Base-by-base conservation (phyloP, 1,140 invertebrate species). In the Sminthurinus signatus region DNA sequence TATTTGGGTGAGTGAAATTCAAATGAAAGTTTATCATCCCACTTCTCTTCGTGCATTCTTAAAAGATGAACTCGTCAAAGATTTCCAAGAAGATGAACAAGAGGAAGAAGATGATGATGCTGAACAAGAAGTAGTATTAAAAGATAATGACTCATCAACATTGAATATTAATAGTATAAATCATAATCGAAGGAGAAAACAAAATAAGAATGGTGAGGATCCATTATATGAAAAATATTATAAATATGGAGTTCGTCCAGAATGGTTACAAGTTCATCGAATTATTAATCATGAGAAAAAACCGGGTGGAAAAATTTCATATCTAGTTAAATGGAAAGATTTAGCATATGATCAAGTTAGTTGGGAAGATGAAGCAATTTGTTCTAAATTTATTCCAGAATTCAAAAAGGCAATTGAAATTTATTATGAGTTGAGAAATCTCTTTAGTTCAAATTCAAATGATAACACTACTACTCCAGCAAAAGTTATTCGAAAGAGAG, bases 281-380 rank as follows among this genome's bases (percentile, higher is more conserved):
- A 88, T 97, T n/a, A 89, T 96, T 50, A 97, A 96, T 78, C 93
- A 96, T 75, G 82, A 89, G 42, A 85, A 85, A 1, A 81, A 86
- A 10, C 80, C 88, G 51, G 91, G 96, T 77, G 91, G 92, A 21
- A 83, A 85, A 59, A 88, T 83, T 0, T 84, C 89, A 71, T 99
- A 96, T 80, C 81, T 99, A 56, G 91, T 98, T 0, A 99, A 99
- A 78, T 99, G 97, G 97, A 80, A 93, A 39, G 97, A 99, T 74
- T 77, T 99, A n/a, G 85, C 89, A 0, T 99, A 99, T 74, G 96
- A 98, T 76, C 88, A 92, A 75, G 87, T 92, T 12, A 98, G 96
- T 0, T 99, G 96, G 96, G 97, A 99, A 77, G 86, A 90, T 58
- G 95, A 98, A 76, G 82, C 85, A 69, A 15, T 3, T 8, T 8